Base-by-base conservation (phyloP, 1,140 invertebrate species). In the Drosophila tsacasi region DNA sequence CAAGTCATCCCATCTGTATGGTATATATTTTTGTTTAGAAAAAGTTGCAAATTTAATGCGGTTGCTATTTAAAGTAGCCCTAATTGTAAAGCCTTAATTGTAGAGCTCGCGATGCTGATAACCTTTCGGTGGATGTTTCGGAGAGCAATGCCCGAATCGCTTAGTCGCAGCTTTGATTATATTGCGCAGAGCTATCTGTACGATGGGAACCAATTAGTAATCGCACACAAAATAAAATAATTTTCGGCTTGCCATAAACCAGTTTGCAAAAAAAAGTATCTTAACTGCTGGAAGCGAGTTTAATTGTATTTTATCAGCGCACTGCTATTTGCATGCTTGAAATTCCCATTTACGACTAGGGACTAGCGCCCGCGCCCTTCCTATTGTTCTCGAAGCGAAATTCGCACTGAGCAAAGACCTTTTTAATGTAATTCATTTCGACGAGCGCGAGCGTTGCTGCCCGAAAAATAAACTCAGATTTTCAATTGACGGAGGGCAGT, bases 401-500 rank as follows among this genome's bases (percentile, higher is more conserved):
- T 60, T 66, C 32, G 32, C 60, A 87, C 67, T 73, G 60, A 69
- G 27, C 68, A 50, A 47, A 84, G 63, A 69, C 61, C 57, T 55
- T 47, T 32, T 68, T 57, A 67, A 75, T 52, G 30, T 63, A 61
- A 46, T 60, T 60, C 27, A 54, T 49, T 77, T 50, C 52, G 21
- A 15, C 49, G 50, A 55, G 35, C 42, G 32, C 44, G 15, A 46
- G 17, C 59, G 59, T 15, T 42, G 35, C 47, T 23, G 54, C 52
- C 58, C 60, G 39, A 82, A 76, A 72, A 69, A 27, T 50, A 32
- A 79, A 68, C 66, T 72, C 32, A 57, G 79, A 67, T 54, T 68
- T 80, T 59, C 71, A 87, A 86, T 80, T 80, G 67, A 78, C 74
- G 84, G 27, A 54, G 65, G 64, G 49, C 57, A 74, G 46, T 65